Conservation (phyloP, 2,888 invertebrate genomes). For the Mesorhabditis belari region DNA sequence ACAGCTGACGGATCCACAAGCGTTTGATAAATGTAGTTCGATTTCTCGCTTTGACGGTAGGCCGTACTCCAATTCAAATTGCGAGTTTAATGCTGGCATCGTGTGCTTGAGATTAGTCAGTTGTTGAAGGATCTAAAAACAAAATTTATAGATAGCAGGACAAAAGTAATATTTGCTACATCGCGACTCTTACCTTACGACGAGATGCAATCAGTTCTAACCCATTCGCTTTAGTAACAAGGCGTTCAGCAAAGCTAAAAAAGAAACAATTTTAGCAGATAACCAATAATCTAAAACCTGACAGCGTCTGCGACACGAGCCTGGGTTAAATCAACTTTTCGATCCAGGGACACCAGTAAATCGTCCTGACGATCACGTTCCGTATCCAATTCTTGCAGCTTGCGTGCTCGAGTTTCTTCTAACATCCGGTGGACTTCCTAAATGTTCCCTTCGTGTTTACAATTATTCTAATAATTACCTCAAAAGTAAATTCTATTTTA, state of each 20-base stretch:
- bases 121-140: conserved; percentile 32
- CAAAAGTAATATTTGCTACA: background rate
- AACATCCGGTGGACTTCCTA: background rate
- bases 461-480: conserved; percentile 8
- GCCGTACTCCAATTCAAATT: background rate
- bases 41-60: background rate
- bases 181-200: conserved; percentile 32
- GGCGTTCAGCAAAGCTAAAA: conserved; percentile 34
- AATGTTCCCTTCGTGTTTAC: conserved; percentile 5
- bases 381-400: conserved; percentile 30
- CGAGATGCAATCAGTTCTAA: conserved; percentile 38
- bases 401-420: conserved; percentile 4
- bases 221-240: conserved; percentile 36
- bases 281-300: conserved; percentile 5
- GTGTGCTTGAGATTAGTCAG: conserved; percentile 36
- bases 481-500: conserved; percentile 18
- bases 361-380: conserved; percentile 35
- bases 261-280: no score
- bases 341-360: conserved; percentile 33
- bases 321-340: conserved; percentile 35
- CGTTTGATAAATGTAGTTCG: background rate
- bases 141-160: no score
- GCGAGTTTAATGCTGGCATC: conserved; percentile 31
- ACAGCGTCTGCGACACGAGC: conserved; percentile 38
- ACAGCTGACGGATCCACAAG: conserved; percentile 6